These are phyloP conservation scores for Bellardia bayeri DNA, from an alignment of 2,888 invertebrate species.

Conservation along the genomic window DNA sequence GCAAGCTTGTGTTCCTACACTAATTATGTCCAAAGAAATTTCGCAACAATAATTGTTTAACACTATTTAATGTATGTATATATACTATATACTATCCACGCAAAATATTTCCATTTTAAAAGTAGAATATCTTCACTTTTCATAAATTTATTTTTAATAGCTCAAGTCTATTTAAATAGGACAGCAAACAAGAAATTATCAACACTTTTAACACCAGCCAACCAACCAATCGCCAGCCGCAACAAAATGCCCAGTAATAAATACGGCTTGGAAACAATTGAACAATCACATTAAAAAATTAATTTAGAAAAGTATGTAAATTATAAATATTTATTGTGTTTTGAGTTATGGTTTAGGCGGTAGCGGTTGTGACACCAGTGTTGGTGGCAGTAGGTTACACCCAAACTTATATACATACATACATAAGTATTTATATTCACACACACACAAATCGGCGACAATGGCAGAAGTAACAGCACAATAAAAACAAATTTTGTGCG, in stretches of 20 bases:
- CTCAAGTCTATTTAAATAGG: neutral
- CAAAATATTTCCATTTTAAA: neutral
- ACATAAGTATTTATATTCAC: neutral
- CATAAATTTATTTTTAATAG: neutral
- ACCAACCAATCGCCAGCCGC: neutral
- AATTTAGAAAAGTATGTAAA: constrained; percentile 24
- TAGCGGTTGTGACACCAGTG: neutral
- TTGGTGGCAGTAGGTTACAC: constrained; percentile 48
- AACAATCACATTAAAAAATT: neutral
- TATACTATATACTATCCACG: too few relatives aligned
- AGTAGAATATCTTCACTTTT: constrained; percentile 25
- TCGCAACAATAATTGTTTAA: too few relatives aligned
- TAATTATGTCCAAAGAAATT: too few relatives aligned
- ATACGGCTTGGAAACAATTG: constrained; percentile 37
- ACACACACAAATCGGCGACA: constrained; percentile 49
- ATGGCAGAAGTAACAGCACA: constrained; percentile 68
- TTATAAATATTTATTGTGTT: neutral
- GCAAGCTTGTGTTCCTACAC: too few relatives aligned
- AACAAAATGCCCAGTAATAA: neutral
- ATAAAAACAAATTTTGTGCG: constrained; percentile 64
- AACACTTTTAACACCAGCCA: neutral
- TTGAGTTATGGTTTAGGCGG: constrained; percentile 1
- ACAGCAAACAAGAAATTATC: neutral
- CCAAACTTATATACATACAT: constrained; percentile 2
- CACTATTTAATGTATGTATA: too few relatives aligned